Base-by-base conservation (phyloP, 2,113 vertebrate genomes). In the Heterotilapia buettikoferi region DNA sequence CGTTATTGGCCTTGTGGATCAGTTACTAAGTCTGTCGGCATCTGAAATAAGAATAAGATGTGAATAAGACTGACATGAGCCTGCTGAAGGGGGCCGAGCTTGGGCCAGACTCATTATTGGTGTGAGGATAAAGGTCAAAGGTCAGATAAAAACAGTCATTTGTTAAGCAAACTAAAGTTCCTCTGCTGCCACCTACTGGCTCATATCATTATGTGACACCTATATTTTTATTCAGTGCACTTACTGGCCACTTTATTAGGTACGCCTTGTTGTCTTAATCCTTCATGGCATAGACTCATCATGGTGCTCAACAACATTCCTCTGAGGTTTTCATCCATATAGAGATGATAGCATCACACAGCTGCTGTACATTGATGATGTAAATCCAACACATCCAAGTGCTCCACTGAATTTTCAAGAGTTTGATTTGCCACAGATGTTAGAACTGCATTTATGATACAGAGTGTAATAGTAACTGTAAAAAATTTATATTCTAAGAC, bases 391-490 rank as follows among this genome's bases (percentile, higher is more conserved):
- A 59, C 8, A 0, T 59, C 57, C 57, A 59, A 59, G 26, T 0
- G 57, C 26, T 59, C 1, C 2, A 2, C 26, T 59, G 26, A 31
- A 0, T 59, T 3, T 31, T 59, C 26, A 59, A 31, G 57, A 14
- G 59, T 0, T 63, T 63, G 59, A 63, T 63, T 19, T 61, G 29
- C 3, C 0, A 4, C 29, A 61, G 0, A 36, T 63, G 0, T 1
- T 63, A 7, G 0, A 18, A 61, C 57, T 61, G 14, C 0, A 59
- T 18, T 59, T 4, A 2, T 31, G 57, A 61, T 5, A 18, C 14
- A 61, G 57, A 18, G 8, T 61, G 5, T 61, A 61, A 59, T 9
- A 59, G 56, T 16, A 7, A 26, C 21, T 56, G 21, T 56, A 56
- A 29, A 0, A 26, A 0, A 14, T 0, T 31, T 31, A 61, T 61